A percentile compares a stretch with the other conserved stretches of the same genome.
Evolutionary conservation across 2,888 invertebrate species (phyloP).

Genomic region (Amphipyra berbera): DNA sequence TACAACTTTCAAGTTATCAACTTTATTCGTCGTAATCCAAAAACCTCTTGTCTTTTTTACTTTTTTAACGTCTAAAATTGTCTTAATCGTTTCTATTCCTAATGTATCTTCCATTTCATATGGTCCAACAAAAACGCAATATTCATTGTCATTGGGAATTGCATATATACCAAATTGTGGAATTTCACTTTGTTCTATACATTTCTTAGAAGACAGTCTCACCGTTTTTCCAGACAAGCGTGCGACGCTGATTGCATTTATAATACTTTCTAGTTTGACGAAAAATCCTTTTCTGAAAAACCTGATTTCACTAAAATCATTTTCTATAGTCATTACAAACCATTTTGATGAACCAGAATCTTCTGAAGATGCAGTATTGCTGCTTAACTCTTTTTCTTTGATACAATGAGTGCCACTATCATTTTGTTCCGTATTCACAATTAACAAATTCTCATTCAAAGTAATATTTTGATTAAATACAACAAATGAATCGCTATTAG

Average conservation of each 20-base stretch:
- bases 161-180: conserved; percentile 86
- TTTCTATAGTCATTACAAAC: conserved; percentile 89
- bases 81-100: conserved; percentile 82
- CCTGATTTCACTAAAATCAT: conserved; percentile 87
- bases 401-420: not conserved
- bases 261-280: conserved; percentile 87
- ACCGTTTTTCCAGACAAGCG: conserved; percentile 85
- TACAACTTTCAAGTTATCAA: conserved; percentile 79
- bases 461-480: conserved; percentile 7
- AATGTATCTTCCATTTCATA: conserved; percentile 79
- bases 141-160: conserved; percentile 74
- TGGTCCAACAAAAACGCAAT: conserved; percentile 83
- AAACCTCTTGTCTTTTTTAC: conserved; percentile 75
- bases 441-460: not conserved
- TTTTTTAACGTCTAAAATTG: conserved; percentile 52
- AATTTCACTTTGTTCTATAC: conserved; percentile 58
- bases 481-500: conserved; percentile 19
- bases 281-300: conserved; percentile 87
- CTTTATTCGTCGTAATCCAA: conserved; percentile 81
- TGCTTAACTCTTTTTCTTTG: not conserved
- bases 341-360: conserved; percentile 80
- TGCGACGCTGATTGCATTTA: conserved; percentile 85
- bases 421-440: not conserved
- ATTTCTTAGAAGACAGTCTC: conserved; percentile 78
- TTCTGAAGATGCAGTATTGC: conserved; percentile 24